A percentile compares a stretch with the other conserved stretches of the same genome.
These are phyloP conservation scores for Macheiramphus alcinus DNA, from an alignment of 2,113 vertebrate species.

Conservation along the genomic window DNA sequence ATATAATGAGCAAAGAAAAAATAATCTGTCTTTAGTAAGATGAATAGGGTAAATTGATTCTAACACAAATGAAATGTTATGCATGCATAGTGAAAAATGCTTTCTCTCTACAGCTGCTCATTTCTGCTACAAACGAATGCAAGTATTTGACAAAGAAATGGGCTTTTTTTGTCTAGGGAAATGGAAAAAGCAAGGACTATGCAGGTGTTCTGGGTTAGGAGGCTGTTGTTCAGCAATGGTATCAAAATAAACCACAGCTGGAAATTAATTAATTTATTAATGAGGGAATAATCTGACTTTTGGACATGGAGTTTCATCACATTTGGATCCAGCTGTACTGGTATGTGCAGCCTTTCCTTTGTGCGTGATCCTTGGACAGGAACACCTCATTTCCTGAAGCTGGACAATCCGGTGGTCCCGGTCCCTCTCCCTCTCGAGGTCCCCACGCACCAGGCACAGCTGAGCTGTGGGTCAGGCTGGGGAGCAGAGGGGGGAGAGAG, in stretches of 20 bases:
- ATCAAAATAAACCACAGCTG: background rate
- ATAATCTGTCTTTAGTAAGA: background rate
- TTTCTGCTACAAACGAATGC: background rate
- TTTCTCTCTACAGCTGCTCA: background rate
- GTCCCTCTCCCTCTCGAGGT: background rate
- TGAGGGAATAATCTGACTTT: background rate
- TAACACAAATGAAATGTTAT: background rate
- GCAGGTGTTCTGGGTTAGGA: background rate
- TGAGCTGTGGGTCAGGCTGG: background rate
- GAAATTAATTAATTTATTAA: background rate
- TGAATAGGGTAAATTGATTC: background rate
- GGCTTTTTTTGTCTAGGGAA: background rate
- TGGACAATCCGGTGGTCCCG: background rate
- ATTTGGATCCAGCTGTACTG: background rate
- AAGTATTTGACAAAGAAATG: background rate
- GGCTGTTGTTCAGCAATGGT: background rate
- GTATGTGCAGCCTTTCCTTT: background rate
- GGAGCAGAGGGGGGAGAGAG: background rate
- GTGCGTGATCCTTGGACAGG: background rate
- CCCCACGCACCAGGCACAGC: accelerated
- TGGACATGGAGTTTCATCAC: no score
- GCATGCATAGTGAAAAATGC: background rate
- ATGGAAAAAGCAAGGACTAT: background rate
- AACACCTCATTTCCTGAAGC: background rate
- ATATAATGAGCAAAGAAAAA: background rate